Conservation (phyloP, 2,797 vertebrate genomes). For the Anguilla megastoma region DNA sequence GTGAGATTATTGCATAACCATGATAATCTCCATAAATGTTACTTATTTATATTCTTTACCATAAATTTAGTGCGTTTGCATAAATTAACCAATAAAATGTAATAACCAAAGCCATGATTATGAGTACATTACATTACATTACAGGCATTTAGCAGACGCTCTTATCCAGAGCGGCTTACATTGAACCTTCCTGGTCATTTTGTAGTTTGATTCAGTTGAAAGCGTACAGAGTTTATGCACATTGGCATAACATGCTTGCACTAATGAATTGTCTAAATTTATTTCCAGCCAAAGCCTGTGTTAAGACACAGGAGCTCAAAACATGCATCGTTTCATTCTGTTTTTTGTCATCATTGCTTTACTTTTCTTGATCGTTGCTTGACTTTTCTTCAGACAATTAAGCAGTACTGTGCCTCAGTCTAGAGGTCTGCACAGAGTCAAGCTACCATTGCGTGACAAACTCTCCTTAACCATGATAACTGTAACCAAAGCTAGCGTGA, state of each 20-base stretch:
- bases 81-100: not conserved
- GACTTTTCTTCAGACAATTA: slow-evolving; percentile 36
- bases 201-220: slow-evolving; percentile 8
- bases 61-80: not conserved
- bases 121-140: too few species aligned
- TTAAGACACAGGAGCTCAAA: slow-evolving; percentile 37
- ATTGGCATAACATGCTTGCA: slow-evolving; percentile 20
- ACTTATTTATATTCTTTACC: not conserved
- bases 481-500: slow-evolving; percentile 68
- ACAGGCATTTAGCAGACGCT: too few species aligned
- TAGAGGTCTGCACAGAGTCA: slow-evolving; percentile 57
- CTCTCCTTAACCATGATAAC: slow-evolving; percentile 66
- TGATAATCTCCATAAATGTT: not conserved
- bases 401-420: slow-evolving; percentile 56
- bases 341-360: slow-evolving; percentile 34
- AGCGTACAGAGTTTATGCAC: slow-evolving; percentile 1
- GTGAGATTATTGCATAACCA: not conserved
- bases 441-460: slow-evolving; percentile 72
- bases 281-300: slow-evolving; percentile 32
- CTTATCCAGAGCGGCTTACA: too few species aligned
- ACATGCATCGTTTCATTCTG: slow-evolving; percentile 26
- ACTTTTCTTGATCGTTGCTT: slow-evolving; percentile 30
- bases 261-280: slow-evolving; percentile 31
- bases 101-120: not conserved
- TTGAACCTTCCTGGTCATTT: not conserved